A percentile compares a stretch with the other conserved stretches of the same genome.
phyloP scores from a whole-genome alignment of 2,888 invertebrate genomes.

The Lasioglossum villosulum region DNA sequence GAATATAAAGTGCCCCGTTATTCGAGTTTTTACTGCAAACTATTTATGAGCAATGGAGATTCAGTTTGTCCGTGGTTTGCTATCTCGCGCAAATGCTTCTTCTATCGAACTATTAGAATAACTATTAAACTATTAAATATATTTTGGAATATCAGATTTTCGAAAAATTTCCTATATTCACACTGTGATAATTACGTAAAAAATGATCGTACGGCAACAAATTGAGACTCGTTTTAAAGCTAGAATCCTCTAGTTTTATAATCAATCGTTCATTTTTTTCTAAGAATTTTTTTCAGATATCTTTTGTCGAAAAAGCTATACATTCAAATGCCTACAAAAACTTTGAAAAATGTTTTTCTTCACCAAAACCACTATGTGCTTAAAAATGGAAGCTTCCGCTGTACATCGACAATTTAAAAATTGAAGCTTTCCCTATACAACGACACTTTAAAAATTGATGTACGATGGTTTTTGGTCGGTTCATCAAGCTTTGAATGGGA shows the following conservation, averaged over 20 bases:
- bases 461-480: not conserved
- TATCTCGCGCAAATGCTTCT: not conserved
- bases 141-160: not conserved
- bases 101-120: not conserved
- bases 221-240: not conserved
- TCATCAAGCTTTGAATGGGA: not conserved
- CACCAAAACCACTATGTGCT: not conserved
- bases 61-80: not conserved
- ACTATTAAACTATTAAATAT: too few relatives aligned
- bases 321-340: not conserved
- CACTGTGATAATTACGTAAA: too few relatives aligned
- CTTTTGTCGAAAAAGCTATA: not conserved
- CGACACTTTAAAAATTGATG: not conserved
- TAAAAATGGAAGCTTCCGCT: not conserved
- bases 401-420: not conserved
- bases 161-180: not conserved
- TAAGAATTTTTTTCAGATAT: too few relatives aligned
- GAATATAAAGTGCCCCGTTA: slow-evolving; percentile 1
- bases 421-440: not conserved
- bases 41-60: not conserved
- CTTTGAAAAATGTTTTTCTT: not conserved
- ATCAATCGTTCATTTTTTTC: not conserved
- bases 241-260: not conserved
- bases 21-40: not conserved
- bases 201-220: not conserved